Evolutionary conservation across 2,888 invertebrate genomes (phyloP).

Genomic region (Drosophila leonis): DNA sequence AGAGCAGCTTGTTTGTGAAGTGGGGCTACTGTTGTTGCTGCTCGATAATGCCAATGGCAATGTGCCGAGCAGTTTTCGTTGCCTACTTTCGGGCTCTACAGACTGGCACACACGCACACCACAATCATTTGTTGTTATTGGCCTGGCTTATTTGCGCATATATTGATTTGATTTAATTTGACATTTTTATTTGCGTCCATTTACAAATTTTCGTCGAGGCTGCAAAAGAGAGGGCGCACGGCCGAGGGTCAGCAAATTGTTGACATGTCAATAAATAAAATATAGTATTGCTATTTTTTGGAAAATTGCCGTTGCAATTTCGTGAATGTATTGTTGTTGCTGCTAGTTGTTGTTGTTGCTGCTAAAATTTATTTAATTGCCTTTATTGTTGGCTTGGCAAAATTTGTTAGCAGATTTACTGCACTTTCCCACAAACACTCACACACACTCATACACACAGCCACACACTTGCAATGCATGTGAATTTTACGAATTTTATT

Average conservation of each 20-base stretch:
- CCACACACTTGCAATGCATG: slow-evolving; percentile 11
- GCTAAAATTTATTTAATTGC: slow-evolving; percentile 74
- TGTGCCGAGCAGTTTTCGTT: slow-evolving; percentile 32
- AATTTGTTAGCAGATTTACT: slow-evolving; percentile 55
- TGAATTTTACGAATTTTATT: slow-evolving; percentile 68
- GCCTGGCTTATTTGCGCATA: slow-evolving; percentile 30
- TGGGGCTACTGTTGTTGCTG: slow-evolving; percentile 16
- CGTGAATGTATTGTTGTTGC: slow-evolving; percentile 24
- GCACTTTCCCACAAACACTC: slow-evolving; percentile 27
- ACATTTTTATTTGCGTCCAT: slow-evolving; percentile 43
- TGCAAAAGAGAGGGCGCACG: slow-evolving; percentile 26
- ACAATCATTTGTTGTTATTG: slow-evolving; percentile 31
- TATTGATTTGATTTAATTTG: slow-evolving; percentile 60
- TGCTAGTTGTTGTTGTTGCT: slow-evolving; percentile 32
- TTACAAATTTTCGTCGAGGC: slow-evolving; percentile 28
- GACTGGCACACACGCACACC: slow-evolving; percentile 34
- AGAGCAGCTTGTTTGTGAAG: slow-evolving; percentile 24
- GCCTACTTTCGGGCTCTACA: slow-evolving; percentile 41
- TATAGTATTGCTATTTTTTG: slow-evolving; percentile 45
- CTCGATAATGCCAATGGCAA: slow-evolving; percentile 35
- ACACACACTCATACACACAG: neutral
- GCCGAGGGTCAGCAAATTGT: slow-evolving; percentile 50
- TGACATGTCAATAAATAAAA: slow-evolving; percentile 72
- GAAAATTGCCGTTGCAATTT: slow-evolving; percentile 47
- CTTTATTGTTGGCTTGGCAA: slow-evolving; percentile 56